Base-by-base conservation (phyloP, 2,797 vertebrate genomes). In the Anguilla obscura region DNA sequence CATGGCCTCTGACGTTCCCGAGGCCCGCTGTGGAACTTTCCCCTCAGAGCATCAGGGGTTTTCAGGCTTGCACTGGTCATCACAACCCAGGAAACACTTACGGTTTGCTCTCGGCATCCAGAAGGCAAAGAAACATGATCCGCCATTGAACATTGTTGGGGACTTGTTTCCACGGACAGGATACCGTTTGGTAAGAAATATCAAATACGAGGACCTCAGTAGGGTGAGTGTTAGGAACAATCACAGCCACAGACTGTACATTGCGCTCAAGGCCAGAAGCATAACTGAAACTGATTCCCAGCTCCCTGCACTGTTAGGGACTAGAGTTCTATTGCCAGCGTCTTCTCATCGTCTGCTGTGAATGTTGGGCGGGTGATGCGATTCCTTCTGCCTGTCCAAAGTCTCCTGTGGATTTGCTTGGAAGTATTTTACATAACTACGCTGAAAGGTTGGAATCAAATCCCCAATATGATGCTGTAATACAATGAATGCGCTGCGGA, bases 301-400 rank as follows among this genome's bases (percentile, higher is more conserved):
- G 88, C 90, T 94, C 87, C 92, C 93, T 0, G 89, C 94, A 56
- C 91, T 96, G 82, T 89, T 93, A 56, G 90, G 94, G 54, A 94
- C 92, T 58, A 95, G 94, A 87, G 88, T 95, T 56, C 84, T 89
- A 85, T 90, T 92, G 50, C 93, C 94, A 0, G 10, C 91, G 63
- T 91, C 94, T 33, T 16, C 90, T 88, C 95, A 94, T 3, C 87
- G 93, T 71, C 54, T 90, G 1, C 90, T 92, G 36, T 93, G 85
- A 94, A 84, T 45, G 40, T 48, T 86, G 10, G 58, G 63, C 14
- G 24, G 60, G 60, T 2, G 14, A 16, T 58, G 56, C 14, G 56
- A 58, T 54, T 14, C 52, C 52, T 54, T 84, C 14, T 40, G 36
- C 45, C 71, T 27, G 5, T 69, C 63, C 24, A 9, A n/a, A 66